These are phyloP conservation scores for Eudasyphora cyanicolor DNA, from an alignment of 2,888 invertebrate species.

Conservation along the genomic window DNA sequence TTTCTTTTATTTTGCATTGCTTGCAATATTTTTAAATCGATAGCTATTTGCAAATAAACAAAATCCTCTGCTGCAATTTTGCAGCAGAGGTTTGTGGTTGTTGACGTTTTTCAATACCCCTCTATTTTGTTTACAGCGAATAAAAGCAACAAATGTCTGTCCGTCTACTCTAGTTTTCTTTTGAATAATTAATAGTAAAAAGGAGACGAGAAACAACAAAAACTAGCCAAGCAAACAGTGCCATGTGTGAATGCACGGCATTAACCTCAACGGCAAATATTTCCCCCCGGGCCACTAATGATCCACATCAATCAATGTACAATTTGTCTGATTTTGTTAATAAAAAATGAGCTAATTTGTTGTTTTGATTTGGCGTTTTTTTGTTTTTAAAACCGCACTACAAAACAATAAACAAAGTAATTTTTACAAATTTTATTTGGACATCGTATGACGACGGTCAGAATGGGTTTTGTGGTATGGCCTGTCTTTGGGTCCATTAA, in stretches of 20 bases:
- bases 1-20: slow-evolving; percentile 22
- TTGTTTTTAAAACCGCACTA: too few relatives aligned
- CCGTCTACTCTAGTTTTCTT: background rate
- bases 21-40: slow-evolving; percentile 46
- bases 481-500: background rate
- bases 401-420: background rate
- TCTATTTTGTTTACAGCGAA: background rate
- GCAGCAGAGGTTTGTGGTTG: background rate
- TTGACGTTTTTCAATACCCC: background rate
- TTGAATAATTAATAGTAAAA: slow-evolving; percentile 56
- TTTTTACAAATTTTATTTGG: background rate
- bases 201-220: background rate
- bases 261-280: slow-evolving; percentile 69
- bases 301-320: background rate
- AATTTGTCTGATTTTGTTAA: background rate
- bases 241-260: slow-evolving; percentile 73
- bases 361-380: background rate
- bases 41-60: slow-evolving; percentile 19
- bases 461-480: background rate
- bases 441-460: background rate
- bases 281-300: slow-evolving; percentile 3
- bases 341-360: background rate
- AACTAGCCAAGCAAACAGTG: too few relatives aligned
- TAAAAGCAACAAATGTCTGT: background rate
- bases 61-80: slow-evolving; percentile 16